A percentile compares a stretch with the other conserved stretches of the same genome.
Evolutionary conservation across 2,797 vertebrate species (phyloP).

Genomic region (Salmo trutta): DNA sequence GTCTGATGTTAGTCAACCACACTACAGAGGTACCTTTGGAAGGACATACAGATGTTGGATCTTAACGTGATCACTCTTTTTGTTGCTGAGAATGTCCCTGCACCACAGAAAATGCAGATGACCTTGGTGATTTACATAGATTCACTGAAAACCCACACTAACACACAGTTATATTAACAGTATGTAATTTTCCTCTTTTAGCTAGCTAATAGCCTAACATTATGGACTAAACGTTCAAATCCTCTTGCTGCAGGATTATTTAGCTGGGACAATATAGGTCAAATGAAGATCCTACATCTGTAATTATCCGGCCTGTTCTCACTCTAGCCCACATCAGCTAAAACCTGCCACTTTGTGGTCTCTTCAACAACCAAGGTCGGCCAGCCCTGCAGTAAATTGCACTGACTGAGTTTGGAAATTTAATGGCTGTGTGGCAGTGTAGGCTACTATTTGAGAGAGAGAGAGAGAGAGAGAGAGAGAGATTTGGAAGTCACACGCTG

Average conservation of each 20-base stretch:
- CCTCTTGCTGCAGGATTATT: no score
- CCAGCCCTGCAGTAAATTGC: constrained; percentile 14
- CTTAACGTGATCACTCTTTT: no score
- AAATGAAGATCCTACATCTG: no score
- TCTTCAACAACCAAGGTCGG: background rate
- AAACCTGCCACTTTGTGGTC: background rate
- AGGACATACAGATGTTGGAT: background rate
- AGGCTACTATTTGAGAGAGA: background rate
- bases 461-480: background rate
- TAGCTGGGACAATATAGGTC: no score
- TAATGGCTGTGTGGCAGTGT: background rate
- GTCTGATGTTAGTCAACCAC: constrained; percentile 25
- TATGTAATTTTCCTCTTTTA: no score
- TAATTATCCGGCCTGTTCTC: constrained; percentile 41
- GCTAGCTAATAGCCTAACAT: no score
- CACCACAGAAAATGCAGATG: no score
- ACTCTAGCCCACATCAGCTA: background rate
- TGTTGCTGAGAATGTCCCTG: no score
- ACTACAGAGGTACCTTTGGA: constrained; percentile 35
- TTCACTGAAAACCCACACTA: no score
- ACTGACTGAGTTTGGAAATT: background rate
- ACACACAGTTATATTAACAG: no score
- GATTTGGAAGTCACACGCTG: background rate
- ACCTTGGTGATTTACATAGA: no score
- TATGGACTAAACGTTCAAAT: no score